phyloP scores from a whole-genome alignment of 2,888 invertebrate species.

The Apamea anceps region DNA sequence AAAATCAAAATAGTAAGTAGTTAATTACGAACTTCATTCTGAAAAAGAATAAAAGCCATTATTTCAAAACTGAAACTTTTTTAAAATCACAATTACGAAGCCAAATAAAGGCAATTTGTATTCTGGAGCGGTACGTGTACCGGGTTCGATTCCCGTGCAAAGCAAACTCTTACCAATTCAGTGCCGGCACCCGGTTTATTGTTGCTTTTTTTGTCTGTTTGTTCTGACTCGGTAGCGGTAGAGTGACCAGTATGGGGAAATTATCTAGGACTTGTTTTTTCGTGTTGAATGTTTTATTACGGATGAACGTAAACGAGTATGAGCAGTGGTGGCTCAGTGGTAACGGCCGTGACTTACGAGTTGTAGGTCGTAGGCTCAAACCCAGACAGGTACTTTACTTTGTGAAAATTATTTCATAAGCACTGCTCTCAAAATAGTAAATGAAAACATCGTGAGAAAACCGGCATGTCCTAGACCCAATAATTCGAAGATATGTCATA shows the following conservation, averaged over 20 bases:
- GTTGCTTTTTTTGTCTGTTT: slow-evolving; percentile 67
- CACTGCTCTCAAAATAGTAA: too few species aligned
- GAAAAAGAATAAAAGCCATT: slow-evolving; percentile 23
- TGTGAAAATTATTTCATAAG: too few species aligned
- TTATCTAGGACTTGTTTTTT: slow-evolving; percentile 12
- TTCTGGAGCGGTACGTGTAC: slow-evolving; percentile 60
- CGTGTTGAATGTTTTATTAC: background rate
- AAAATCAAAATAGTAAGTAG: background rate
- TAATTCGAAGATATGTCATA: too few species aligned
- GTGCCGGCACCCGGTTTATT: slow-evolving; percentile 61
- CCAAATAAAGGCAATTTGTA: slow-evolving; percentile 67
- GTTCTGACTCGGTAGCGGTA: slow-evolving; percentile 49
- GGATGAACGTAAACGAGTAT: background rate
- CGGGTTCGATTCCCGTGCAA: slow-evolving; percentile 67
- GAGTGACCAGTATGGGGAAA: slow-evolving; percentile 19
- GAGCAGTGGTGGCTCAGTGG: too few species aligned
- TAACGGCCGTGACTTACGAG: too few species aligned
- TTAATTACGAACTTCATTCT: slow-evolving; percentile 9
- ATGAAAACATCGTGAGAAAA: too few species aligned
- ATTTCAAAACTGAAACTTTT: slow-evolving; percentile 36
- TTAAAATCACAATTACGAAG: slow-evolving; percentile 60
- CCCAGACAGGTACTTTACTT: too few species aligned
- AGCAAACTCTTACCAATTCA: slow-evolving; percentile 68
- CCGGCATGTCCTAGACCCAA: too few species aligned
- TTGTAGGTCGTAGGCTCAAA: too few species aligned